Percentiles rank a stretch among this genome's conserved stretches.
phyloP scores from a whole-genome alignment of 1,140 invertebrate species.

The Anadara kagoshimensis region DNA sequence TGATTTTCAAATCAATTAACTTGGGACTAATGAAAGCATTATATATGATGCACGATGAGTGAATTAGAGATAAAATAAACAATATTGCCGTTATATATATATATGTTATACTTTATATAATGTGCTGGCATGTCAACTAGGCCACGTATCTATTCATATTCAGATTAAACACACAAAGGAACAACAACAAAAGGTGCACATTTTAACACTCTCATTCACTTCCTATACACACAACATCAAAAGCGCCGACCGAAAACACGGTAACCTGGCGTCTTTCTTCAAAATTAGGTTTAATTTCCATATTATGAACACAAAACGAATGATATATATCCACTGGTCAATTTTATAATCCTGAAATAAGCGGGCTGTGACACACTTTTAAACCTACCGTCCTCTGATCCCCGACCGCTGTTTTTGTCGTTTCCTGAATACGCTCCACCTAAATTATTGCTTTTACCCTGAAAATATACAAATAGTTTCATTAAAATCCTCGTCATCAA shows the following conservation, averaged over 20 bases:
- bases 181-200: slow-evolving; percentile 39
- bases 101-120: neutral
- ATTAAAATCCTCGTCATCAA: neutral
- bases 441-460: slow-evolving; percentile 40
- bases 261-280: neutral
- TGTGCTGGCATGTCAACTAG: slow-evolving; percentile 14
- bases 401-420: slow-evolving; percentile 29
- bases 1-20: too few species aligned
- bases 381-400: slow-evolving; percentile 43
- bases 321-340: neutral
- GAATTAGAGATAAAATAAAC: too few species aligned
- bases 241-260: slow-evolving; percentile 5
- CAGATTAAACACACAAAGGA: slow-evolving; percentile 20
- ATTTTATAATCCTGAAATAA: too few species aligned
- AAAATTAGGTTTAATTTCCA: too few species aligned
- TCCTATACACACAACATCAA: slow-evolving; percentile 21
- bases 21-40: too few species aligned
- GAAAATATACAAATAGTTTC: slow-evolving; percentile 30
- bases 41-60: too few species aligned
- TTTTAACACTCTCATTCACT: slow-evolving; percentile 23
- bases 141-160: slow-evolving; percentile 30
- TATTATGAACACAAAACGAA: too few species aligned
- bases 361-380: too few species aligned
- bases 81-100: too few species aligned
- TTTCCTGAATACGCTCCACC: slow-evolving; percentile 33